Evolutionary conservation across 1,140 invertebrate species (phyloP).

Genomic region (Physella acuta): DNA sequence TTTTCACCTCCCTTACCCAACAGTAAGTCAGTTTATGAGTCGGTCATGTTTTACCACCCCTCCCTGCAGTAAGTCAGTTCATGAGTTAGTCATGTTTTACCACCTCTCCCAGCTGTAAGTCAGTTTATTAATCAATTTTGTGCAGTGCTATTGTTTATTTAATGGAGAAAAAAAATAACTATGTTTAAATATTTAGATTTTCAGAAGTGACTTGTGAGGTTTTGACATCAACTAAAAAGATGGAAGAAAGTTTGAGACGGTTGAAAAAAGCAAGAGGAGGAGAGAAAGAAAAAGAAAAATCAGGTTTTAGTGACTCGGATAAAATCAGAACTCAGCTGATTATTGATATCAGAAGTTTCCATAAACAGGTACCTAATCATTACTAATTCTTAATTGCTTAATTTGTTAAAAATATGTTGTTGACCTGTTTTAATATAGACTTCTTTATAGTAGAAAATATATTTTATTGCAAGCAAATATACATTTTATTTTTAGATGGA

Average conservation of each 20-base stretch:
- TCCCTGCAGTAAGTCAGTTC: too few relatives aligned
- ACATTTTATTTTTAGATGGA: conserved; percentile 41
- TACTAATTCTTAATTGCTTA: background rate
- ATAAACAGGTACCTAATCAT: conserved; percentile 55
- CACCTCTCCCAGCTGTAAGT: too few relatives aligned
- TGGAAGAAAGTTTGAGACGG: conserved; percentile 91
- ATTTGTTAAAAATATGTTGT: background rate
- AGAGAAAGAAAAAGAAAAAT: conserved; percentile 48
- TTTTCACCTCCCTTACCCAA: conserved; percentile 46
- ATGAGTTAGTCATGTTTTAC: too few relatives aligned
- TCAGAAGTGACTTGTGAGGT: conserved; percentile 80
- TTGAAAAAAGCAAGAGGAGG: conserved; percentile 81
- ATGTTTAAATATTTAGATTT: conserved; percentile 76
- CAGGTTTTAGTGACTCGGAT: conserved; percentile 76
- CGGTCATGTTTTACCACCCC: too few relatives aligned
- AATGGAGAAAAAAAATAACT: too few relatives aligned
- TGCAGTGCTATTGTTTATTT: too few relatives aligned
- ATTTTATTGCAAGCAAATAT: too few relatives aligned
- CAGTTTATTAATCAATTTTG: too few relatives aligned
- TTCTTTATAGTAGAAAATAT: too few relatives aligned
- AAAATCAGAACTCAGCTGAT: conserved; percentile 89
- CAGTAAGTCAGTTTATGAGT: conserved; percentile 40
- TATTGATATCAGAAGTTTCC: conserved; percentile 74
- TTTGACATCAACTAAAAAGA: conserved; percentile 87
- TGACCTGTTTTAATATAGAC: too few relatives aligned